Evolutionary conservation across 1,140 invertebrate species (phyloP).

Genomic region (Andricus grossulariae): DNA sequence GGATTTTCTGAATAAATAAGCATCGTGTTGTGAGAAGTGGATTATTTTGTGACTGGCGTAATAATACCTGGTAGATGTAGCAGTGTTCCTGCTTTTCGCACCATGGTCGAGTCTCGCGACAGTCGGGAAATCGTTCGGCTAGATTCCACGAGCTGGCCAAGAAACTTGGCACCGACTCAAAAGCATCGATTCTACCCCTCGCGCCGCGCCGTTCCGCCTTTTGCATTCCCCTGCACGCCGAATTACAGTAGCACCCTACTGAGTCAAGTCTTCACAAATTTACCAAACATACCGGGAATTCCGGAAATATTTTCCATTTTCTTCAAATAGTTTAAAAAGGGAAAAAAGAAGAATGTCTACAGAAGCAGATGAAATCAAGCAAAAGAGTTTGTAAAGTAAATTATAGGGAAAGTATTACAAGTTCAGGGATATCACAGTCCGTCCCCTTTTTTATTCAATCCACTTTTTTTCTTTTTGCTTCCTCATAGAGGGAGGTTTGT

Average conservation of each 20-base stretch:
- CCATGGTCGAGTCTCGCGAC: conserved; percentile 3
- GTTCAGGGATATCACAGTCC: too few relatives aligned
- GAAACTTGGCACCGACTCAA: conserved; percentile 39
- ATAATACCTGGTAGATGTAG: conserved; percentile 7
- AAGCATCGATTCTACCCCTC: conserved; percentile 39
- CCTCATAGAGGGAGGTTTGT: too few relatives aligned
- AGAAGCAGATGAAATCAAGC: too few relatives aligned
- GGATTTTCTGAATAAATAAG: too few relatives aligned
- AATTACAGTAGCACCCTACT: conserved; percentile 33
- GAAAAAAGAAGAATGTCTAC: too few relatives aligned
- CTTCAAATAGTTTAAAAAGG: neutral
- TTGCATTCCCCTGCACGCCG: conserved; percentile 36
- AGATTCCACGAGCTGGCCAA: conserved; percentile 39
- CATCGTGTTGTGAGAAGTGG: too few relatives aligned
- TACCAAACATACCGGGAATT: conserved; percentile 26
- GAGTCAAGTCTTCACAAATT: conserved; percentile 15
- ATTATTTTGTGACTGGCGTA: conserved; percentile 30
- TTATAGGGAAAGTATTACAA: too few relatives aligned
- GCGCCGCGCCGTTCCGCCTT: conserved; percentile 32
- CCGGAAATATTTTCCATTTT: neutral
- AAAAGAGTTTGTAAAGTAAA: too few relatives aligned
- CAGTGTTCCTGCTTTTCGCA: conserved; percentile 10
- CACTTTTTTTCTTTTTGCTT: too few relatives aligned
- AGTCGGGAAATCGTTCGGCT: conserved; percentile 36
- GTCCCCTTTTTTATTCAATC: too few relatives aligned